A percentile compares a stretch with the other conserved stretches of the same genome.
phyloP scores from a whole-genome alignment of 2,797 vertebrate genomes.

The Geotrypetes seraphini region DNA sequence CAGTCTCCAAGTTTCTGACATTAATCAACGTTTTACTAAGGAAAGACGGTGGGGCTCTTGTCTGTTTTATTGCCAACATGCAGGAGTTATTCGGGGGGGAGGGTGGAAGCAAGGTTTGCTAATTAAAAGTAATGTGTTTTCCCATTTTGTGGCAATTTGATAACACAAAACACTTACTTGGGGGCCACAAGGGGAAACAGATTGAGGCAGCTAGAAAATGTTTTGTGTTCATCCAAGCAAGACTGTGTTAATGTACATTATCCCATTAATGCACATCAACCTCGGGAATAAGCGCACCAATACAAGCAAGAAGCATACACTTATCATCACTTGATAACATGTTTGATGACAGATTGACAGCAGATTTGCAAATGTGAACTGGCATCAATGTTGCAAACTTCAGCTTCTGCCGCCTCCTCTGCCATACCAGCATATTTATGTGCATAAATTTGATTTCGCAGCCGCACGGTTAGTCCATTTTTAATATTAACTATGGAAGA shows the following conservation, averaged over 20 bases:
- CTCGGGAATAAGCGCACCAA: slow-evolving; percentile 69
- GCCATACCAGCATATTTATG: slow-evolving; percentile 82
- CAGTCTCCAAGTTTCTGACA: slow-evolving; percentile 48
- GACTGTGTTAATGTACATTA: slow-evolving; percentile 84
- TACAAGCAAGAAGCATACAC: slow-evolving; percentile 75
- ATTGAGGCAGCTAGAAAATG: slow-evolving; percentile 80
- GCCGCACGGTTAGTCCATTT: slow-evolving; percentile 78
- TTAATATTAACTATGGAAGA: slow-evolving; percentile 75
- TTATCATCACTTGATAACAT: slow-evolving; percentile 97
- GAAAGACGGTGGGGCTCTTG: slow-evolving; percentile 26
- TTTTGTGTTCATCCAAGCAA: slow-evolving; percentile 91
- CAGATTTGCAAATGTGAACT: slow-evolving; percentile 87
- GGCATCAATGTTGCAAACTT: slow-evolving; percentile 80
- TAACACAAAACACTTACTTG: slow-evolving; percentile 74
- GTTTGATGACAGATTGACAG: slow-evolving; percentile 98
- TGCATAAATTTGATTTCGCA: slow-evolving; percentile 87
- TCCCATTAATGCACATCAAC: slow-evolving; percentile 91
- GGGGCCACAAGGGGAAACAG: slow-evolving; percentile 75
- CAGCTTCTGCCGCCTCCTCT: slow-evolving; percentile 72
- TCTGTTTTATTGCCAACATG: slow-evolving; percentile 16
- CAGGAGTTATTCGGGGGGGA: slow-evolving; percentile 7
- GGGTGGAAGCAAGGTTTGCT: slow-evolving; percentile 33
- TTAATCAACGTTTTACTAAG: slow-evolving; percentile 48
- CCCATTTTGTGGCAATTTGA: slow-evolving; percentile 69
- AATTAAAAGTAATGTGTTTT: slow-evolving; percentile 69